Conservation (phyloP, 2,888 invertebrate genomes). For the Caenorhabditis uteleia region DNA sequence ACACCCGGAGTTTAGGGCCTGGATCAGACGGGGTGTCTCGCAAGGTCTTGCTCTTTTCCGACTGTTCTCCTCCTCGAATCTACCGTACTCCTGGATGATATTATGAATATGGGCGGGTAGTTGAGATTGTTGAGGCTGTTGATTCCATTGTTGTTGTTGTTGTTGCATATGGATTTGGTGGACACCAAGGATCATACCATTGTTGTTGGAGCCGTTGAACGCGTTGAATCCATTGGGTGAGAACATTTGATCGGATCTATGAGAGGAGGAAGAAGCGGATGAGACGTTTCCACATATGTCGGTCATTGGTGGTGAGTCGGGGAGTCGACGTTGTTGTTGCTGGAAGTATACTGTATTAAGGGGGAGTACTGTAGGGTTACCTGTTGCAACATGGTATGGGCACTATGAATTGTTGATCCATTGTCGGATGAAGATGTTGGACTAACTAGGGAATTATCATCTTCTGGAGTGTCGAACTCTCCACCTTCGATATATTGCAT, state of each 20-base stretch:
- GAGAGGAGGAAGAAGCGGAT: constrained; percentile 55
- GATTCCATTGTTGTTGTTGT: constrained; percentile 4
- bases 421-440: constrained; percentile 34
- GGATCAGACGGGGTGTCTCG: too few relatives aligned
- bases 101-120: too few relatives aligned
- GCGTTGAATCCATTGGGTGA: constrained; percentile 62
- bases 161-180: constrained; percentile 4
- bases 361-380: too few relatives aligned
- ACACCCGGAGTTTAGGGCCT: too few relatives aligned
- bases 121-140: too few relatives aligned
- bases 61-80: too few relatives aligned
- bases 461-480: constrained; percentile 21
- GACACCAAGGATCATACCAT: constrained; percentile 48
- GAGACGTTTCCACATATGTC: constrained; percentile 63
- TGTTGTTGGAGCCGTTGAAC: constrained; percentile 16
- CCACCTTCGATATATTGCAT: constrained; percentile 15
- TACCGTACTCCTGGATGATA: too few relatives aligned
- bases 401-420: too few relatives aligned
- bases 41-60: too few relatives aligned
- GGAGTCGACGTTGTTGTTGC: constrained; percentile 52
- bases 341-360: constrained; percentile 13
- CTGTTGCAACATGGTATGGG: too few relatives aligned
- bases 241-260: constrained; percentile 64
- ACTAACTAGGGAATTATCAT: constrained; percentile 25
- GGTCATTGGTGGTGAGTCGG: constrained; percentile 68